phyloP scores from a whole-genome alignment of 1,140 invertebrate genomes.

The Lineus longissimus region DNA sequence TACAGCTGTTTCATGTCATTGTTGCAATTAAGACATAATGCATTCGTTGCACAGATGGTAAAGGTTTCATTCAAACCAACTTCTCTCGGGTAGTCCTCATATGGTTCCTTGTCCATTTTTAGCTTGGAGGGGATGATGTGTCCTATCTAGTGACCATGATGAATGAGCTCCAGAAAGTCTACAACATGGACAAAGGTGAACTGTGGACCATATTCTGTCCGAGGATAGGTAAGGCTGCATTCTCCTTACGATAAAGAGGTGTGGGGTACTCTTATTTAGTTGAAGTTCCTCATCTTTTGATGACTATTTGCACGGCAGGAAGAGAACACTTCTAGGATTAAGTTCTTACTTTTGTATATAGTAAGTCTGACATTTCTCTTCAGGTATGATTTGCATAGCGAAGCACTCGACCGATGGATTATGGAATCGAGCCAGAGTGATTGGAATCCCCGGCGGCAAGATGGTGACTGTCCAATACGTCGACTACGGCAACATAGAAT shows the following conservation, averaged over 20 bases:
- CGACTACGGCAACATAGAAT: constrained; percentile 54
- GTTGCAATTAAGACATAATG: too few species aligned
- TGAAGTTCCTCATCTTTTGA: too few species aligned
- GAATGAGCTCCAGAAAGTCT: constrained; percentile 28
- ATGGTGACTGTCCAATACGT: constrained; percentile 55
- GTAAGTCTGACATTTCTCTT: too few species aligned
- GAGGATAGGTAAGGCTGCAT: constrained; percentile 23
- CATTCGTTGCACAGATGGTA: too few species aligned
- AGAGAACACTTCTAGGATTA: too few species aligned
- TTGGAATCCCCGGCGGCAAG: constrained; percentile 32
- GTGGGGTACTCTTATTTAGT: too few species aligned
- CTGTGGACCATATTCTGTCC: constrained; percentile 37
- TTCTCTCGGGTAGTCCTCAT: too few species aligned
- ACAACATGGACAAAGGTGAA: constrained; percentile 24
- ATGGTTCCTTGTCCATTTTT: background rate
- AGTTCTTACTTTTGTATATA: too few species aligned
- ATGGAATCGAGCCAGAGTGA: constrained; percentile 30
- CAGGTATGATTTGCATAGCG: constrained; percentile 56
- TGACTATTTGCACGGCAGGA: too few species aligned
- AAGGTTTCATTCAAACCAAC: too few species aligned
- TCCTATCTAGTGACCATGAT: constrained; percentile 27
- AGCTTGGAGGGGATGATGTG: constrained; percentile 14
- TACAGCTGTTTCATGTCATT: too few species aligned
- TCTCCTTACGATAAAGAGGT: too few species aligned
- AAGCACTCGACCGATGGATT: constrained; percentile 33